Evolutionary conservation across 1,140 invertebrate genomes (phyloP), one percentile per base, ranked within the genome.

Genomic region (Cecropterus lyciades): DNA sequence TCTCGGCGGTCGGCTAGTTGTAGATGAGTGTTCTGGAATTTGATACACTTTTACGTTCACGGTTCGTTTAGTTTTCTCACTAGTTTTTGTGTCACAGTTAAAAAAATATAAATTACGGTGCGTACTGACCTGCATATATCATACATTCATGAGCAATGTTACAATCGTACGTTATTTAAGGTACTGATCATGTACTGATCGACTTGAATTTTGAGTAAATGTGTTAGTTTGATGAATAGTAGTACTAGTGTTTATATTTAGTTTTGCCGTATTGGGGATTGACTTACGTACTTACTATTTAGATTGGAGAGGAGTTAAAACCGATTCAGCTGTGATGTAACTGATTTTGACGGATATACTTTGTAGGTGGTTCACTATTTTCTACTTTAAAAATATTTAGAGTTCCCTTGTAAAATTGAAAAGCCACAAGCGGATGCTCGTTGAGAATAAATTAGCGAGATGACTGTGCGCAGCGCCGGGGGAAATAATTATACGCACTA

Each of bases 41-140:
- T 64, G 82, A 77, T 82, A 80, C 73, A 85, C 77, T 83, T 83
- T 79, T 79, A 79, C 74, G 73, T 79, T 73, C 64, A 70, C 69
- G 62, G 45, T 69, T 74, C 59, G 75, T 52, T 77, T 74, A 46
- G 67, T 37, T 72, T 75, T 69, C 67, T 65, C 63, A 72, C 63
- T 55, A 20, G 65, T 63, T 60, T 56, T 60, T 48, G 24, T 48
- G 14, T 14, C 53, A 46, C 42, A 27, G 45, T 48, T 59, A 64
- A 40, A 63, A 60, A 53, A 51, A 48, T 48, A 24, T 51, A 55
- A 67, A 71, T 68, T 42, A 43, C 11, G 45, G 49, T 11, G 51
- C 5, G 52, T 17, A 40, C 11, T 53, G 27, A 1, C 30, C n/a
- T 33, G 33, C 7, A 30, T 30, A 5, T 7, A 30, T 30, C 0